phyloP scores from a whole-genome alignment of 2,113 vertebrate species.

The Prinia subflava region DNA sequence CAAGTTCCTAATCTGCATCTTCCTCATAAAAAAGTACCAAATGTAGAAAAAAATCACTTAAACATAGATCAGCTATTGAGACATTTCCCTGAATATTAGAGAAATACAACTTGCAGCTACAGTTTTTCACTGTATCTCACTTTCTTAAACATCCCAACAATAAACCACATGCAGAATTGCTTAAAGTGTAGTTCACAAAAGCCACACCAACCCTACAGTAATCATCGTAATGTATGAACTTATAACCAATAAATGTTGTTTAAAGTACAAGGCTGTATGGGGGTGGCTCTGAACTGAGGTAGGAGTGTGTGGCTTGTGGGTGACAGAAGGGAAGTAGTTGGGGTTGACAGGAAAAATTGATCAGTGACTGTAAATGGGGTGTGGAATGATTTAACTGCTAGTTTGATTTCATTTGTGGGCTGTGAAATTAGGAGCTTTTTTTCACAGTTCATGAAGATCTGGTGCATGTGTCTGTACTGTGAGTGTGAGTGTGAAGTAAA shows the following conservation, averaged over 20 bases:
- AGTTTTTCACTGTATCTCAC: neutral
- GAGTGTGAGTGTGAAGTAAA: neutral
- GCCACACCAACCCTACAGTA: neutral
- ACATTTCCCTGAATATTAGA: neutral
- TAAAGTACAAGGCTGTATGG: neutral
- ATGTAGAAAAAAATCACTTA: neutral
- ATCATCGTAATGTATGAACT: neutral
- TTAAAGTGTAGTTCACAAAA: neutral
- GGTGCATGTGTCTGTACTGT: neutral
- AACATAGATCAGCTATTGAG: neutral
- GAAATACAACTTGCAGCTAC: neutral
- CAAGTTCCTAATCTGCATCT: neutral
- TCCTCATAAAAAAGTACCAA: neutral
- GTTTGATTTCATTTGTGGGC: neutral
- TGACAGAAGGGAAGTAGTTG: neutral
- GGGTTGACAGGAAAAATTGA: neutral
- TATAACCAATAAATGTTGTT: neutral
- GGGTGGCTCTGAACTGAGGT: neutral
- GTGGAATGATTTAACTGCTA: neutral
- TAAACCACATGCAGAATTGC: conserved; percentile 1
- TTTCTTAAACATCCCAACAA: neutral
- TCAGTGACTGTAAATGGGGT: neutral
- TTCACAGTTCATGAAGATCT: neutral
- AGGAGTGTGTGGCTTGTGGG: neutral
- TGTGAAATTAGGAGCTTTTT: conserved; percentile 4